Evolutionary conservation across 2,113 vertebrate species (phyloP).

Genomic region (Nibea coibor): DNA sequence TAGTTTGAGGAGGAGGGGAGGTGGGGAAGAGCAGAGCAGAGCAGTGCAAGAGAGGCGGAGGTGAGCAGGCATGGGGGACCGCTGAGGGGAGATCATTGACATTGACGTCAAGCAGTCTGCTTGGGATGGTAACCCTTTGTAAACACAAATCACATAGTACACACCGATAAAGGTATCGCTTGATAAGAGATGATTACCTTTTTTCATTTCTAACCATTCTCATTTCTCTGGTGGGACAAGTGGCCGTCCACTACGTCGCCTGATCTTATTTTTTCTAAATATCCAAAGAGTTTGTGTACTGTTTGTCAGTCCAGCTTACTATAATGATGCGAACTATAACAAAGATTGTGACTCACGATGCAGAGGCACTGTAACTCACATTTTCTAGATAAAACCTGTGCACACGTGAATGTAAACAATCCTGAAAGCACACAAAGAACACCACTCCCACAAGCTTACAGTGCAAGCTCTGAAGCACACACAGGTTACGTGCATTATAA

Average conservation of each 20-base stretch:
- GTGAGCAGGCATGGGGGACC: slow-evolving; percentile 30
- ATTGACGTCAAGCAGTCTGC: slow-evolving; percentile 69
- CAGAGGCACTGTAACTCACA: slow-evolving; percentile 4
- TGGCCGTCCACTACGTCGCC: background rate
- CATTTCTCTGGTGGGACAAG: background rate
- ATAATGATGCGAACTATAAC: background rate
- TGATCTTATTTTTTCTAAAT: background rate
- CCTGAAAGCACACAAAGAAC: slow-evolving; percentile 49
- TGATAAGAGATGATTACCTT: background rate
- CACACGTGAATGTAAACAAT: slow-evolving; percentile 61
- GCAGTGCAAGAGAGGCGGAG: slow-evolving; percentile 31
- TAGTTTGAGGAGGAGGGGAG: slow-evolving; percentile 49
- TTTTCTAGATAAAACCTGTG: slow-evolving; percentile 11
- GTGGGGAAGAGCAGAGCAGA: slow-evolving; percentile 19
- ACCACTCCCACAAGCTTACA: slow-evolving; percentile 54
- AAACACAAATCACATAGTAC: slow-evolving; percentile 31
- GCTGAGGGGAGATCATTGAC: slow-evolving; percentile 55
- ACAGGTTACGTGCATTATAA: background rate
- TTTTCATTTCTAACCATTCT: slow-evolving; percentile 1
- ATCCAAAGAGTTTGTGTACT: background rate
- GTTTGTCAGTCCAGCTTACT: background rate
- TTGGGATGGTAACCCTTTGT: slow-evolving; percentile 53
- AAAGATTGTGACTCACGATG: background rate
- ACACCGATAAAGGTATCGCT: background rate
- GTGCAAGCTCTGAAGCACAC: slow-evolving; percentile 2